Percentiles rank a stretch among this genome's conserved stretches.
phyloP scores from a whole-genome alignment of 2,888 invertebrate species.

The Melanostoma scalare region DNA sequence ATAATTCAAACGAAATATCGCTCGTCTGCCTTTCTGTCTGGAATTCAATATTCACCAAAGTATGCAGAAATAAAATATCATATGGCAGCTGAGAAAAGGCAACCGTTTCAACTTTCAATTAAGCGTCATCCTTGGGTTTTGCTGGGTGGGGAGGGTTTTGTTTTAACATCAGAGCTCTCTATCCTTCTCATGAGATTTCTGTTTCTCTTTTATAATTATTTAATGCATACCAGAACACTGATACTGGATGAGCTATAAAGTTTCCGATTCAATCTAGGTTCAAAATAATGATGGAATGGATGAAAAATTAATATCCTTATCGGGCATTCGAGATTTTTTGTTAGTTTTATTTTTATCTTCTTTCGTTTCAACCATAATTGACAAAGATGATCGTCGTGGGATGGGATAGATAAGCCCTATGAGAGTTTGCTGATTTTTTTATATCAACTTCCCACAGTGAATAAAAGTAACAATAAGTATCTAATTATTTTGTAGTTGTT shows the following conservation, averaged over 20 bases:
- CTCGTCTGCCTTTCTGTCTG: slow-evolving; percentile 25
- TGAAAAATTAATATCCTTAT: slow-evolving; percentile 19
- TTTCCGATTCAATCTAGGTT: slow-evolving; percentile 35
- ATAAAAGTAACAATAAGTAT: too few species aligned
- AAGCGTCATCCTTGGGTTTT: slow-evolving; percentile 37
- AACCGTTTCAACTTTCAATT: slow-evolving; percentile 47
- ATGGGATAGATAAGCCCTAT: too few species aligned
- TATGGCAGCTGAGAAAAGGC: slow-evolving; percentile 26
- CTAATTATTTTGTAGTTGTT: too few species aligned
- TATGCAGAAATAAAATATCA: slow-evolving; percentile 50
- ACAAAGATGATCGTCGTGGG: too few species aligned
- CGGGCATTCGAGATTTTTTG: slow-evolving; percentile 8
- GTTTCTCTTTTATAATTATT: slow-evolving; percentile 32
- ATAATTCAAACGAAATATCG: slow-evolving; percentile 6
- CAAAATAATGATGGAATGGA: slow-evolving; percentile 23
- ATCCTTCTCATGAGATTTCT: slow-evolving; percentile 42
- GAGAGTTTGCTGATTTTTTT: too few species aligned
- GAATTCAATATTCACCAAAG: slow-evolving; percentile 58
- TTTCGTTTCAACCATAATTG: neutral
- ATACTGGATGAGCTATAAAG: slow-evolving; percentile 30
- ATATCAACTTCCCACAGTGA: too few species aligned
- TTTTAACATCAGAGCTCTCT: neutral
- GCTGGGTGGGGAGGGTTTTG: neutral
- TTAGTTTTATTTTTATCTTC: neutral
- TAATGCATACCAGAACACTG: slow-evolving; percentile 33